Evolutionary conservation across 2,797 vertebrate species (phyloP).

Genomic region (Manis crassicaudata): DNA sequence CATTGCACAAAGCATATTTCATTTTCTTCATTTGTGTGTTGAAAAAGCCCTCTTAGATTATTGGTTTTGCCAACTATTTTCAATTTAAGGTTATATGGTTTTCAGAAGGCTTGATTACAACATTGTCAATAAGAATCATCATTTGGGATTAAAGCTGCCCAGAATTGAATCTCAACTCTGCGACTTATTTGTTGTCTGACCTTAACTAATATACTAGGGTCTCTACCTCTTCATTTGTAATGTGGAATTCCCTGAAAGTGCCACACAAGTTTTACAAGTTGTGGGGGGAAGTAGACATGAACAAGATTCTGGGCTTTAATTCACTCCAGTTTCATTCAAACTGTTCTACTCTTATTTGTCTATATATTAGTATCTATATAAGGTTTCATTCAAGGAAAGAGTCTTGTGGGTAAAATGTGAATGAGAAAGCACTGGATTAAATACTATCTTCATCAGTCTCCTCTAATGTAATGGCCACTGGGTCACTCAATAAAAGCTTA

Average conservation of each 20-base stretch:
- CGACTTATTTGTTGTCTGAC: neutral
- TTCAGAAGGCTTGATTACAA: neutral
- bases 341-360: neutral
- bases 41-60: neutral
- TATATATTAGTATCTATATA: neutral
- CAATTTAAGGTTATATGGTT: constrained; percentile 1
- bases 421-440: neutral
- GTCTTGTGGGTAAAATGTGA: neutral
- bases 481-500: neutral
- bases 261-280: neutral
- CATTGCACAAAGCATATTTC: neutral
- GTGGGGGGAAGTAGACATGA: neutral
- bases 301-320: neutral
- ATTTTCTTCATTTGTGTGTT: neutral
- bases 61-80: neutral
- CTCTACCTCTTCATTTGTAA: neutral
- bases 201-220: neutral
- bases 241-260: neutral
- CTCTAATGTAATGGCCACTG: neutral
- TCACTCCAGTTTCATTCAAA: neutral
- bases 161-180: neutral
- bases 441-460: neutral
- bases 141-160: neutral
- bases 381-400: neutral
- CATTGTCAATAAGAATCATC: neutral